phyloP scores from a whole-genome alignment of 2,888 invertebrate genomes.

The Ormyrus labotus region DNA sequence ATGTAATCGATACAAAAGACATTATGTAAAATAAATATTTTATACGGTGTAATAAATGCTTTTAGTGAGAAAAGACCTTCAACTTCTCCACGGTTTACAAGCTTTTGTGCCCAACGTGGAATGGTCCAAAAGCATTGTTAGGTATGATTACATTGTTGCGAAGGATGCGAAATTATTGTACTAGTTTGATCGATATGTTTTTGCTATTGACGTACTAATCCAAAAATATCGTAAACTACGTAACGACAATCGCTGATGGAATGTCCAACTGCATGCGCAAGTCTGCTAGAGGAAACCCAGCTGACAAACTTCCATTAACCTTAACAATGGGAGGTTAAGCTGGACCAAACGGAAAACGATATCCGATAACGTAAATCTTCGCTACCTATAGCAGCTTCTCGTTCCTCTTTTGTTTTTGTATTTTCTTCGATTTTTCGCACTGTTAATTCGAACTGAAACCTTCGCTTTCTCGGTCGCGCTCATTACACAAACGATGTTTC shows the following conservation, averaged over 20 bases:
- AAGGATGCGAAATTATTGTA: conserved; percentile 31
- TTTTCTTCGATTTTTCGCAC: conserved; percentile 13
- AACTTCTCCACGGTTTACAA: too few species aligned
- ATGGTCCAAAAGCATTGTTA: conserved; percentile 3
- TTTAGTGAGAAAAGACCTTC: too few species aligned
- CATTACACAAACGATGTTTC: conserved; percentile 1
- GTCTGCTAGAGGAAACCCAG: conserved; percentile 51
- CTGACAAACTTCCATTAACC: conserved; percentile 68
- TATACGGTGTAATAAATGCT: too few species aligned
- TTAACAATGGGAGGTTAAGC: conserved; percentile 64
- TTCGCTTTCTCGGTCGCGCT: background rate
- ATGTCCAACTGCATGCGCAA: conserved; percentile 50
- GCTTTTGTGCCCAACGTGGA: background rate
- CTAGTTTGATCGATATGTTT: conserved; percentile 18
- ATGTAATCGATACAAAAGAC: too few species aligned
- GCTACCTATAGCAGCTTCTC: conserved; percentile 20
- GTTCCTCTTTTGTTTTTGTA: background rate
- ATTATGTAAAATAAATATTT: too few species aligned
- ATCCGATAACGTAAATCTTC: conserved; percentile 68
- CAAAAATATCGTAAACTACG: conserved; percentile 61
- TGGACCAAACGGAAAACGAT: conserved; percentile 70
- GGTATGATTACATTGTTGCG: background rate
- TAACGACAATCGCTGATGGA: conserved; percentile 58
- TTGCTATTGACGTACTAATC: conserved; percentile 40
- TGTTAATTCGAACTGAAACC: conserved; percentile 28